Evolutionary conservation across 2,888 invertebrate genomes (phyloP), one percentile per base, ranked within the genome.

Genomic region (Tuberolachnus salignus): DNA sequence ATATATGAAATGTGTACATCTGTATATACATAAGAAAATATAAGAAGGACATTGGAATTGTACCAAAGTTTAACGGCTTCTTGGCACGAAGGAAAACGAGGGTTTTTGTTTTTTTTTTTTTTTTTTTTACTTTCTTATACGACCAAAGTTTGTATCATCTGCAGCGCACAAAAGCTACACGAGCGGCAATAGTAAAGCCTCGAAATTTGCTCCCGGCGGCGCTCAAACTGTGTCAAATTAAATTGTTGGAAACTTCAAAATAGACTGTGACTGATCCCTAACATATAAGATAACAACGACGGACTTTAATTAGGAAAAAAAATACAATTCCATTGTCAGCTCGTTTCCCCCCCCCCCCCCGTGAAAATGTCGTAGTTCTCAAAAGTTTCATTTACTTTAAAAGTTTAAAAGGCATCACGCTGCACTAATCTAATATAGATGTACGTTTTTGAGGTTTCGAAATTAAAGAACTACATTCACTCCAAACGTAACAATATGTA

Each of bases 241-340:
- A 72, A 72, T 61, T 72, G 59, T 72, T 72, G 19, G 34, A 61
- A 72, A 72, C 72, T 72, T 61, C 49, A 61, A 6, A 72, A 61
- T 72, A 51, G 26, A 72, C 72, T 61, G 61, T 51, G 72, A 72
- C 72, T 61, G 72, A 72, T 72, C 72, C 34, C 19, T 26, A 19
- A 11, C 26, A 72, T 34, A 72, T 61, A 72, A 72, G 61, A 72
- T 61, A 72, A 72, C 59, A 61, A 26, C 72, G 34, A 14, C 26
- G 49, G 72, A 51, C 59, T 72, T 49, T 72, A 72, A 72, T 72
- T 61, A 72, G 61, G n/a, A 46, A 70, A 71, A 71, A 44, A 71
- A 71, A 26, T 23, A 46, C 71, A 59, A 49, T 72, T 34, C 71
- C 59, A 26, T 61, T 72, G 61, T 72, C 34, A 16, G 49, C 72